Conservation (phyloP, 2,797 vertebrate species). For the Enteromius anoplus region DNA sequence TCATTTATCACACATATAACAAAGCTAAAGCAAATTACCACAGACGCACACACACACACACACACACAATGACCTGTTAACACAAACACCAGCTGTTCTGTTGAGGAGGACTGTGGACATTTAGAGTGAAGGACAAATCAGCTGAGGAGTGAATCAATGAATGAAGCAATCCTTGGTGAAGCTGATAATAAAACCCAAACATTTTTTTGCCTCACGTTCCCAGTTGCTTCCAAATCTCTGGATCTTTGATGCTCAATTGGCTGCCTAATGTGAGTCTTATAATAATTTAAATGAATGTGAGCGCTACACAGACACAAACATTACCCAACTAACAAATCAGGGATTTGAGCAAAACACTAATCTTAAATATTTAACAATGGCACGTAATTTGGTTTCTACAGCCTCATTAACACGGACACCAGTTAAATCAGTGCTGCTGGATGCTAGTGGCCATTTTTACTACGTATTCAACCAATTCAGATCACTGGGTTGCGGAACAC, state of each 20-base stretch:
- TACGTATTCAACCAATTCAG: neutral
- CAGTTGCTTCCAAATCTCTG: conserved; percentile 3
- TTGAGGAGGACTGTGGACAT: conserved; percentile 13
- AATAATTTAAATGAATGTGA: neutral
- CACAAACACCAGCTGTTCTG: conserved; percentile 38
- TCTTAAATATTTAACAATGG: neutral
- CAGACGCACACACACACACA: conserved; percentile 4
- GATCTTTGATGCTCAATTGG: conserved; percentile 11
- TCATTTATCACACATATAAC: conserved; percentile 46
- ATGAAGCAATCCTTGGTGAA: neutral
- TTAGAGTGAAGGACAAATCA: conserved; percentile 40
- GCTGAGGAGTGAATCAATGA: conserved; percentile 21
- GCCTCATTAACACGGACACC: neutral
- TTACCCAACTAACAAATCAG: neutral
- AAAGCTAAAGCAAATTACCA: conserved; percentile 36
- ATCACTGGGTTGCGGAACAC: neutral
- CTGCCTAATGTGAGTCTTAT: neutral
- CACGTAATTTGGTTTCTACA: neutral
- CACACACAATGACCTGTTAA: neutral
- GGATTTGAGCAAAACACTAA: neutral
- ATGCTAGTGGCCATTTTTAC: neutral
- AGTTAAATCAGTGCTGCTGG: neutral
- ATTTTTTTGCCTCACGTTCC: neutral
- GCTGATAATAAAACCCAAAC: neutral
- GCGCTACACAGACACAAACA: neutral